Base-by-base conservation (phyloP, 2,888 invertebrate genomes). In the Ophioninae sp. region DNA sequence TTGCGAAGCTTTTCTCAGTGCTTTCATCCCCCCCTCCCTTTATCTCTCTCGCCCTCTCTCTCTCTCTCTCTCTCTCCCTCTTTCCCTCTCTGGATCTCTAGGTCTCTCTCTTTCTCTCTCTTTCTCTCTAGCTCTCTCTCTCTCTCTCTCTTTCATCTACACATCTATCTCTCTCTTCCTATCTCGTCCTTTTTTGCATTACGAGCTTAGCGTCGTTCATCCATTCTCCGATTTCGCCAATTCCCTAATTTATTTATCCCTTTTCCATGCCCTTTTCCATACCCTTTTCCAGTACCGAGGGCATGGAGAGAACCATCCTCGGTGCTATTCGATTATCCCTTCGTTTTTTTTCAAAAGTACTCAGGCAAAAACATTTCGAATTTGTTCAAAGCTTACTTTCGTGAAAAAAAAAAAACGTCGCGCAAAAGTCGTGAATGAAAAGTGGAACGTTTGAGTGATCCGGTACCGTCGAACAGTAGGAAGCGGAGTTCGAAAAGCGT, bases 121-220 rank as follows among this genome's bases (percentile, higher is more conserved):
- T n/a, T n/a, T n/a, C n/a, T n/a, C n/a, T n/a, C n/a, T n/a, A n/a
- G n/a, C n/a, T n/a, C 67, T 20, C 20, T 44, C 6, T 44, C n/a
- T 68, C 44, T 20, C 20, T 68, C 64, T 68, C 44, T 20, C 17
- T 68, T 22, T 68, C 2, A 41, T 44, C 51, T 8, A 0, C 61
- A 61, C 7, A 10, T 61, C 22, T 8, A 61, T 22, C 65, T 59
- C 20, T 9, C 10, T 17, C 13, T 44, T 56, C 10, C 0, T 74
- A 20, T 76, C 59, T 73, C 59, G 23, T 22, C 58, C 67, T 13
- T 69, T 51, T 68, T 68, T 56, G 22, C 56, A 20, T 56, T 41
- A 56, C 22, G 58, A 77, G 73, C 67, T 72, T 41, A 79, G 69
- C 73, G 56, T 69, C 39, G 63, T 68, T 68, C 56, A 30, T 71